These are phyloP conservation scores for Epinephelus coioides DNA, from an alignment of 2,797 vertebrate species.

Conservation along the genomic window DNA sequence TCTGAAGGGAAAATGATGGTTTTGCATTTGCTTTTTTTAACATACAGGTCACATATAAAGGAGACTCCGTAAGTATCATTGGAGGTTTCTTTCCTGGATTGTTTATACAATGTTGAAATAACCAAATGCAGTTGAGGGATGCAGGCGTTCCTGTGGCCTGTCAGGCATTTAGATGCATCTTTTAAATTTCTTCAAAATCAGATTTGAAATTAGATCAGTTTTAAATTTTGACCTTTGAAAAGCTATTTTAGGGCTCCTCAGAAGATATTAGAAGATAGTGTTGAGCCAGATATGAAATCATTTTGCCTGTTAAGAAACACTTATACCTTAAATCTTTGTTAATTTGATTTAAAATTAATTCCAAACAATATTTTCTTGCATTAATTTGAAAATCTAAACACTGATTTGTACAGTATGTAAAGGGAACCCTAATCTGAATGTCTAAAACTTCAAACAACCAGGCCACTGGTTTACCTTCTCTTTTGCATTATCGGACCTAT, in stretches of 20 bases:
- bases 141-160: neutral
- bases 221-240: neutral
- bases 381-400: neutral
- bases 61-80: neutral
- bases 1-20: conserved; percentile 29
- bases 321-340: neutral
- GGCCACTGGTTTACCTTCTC: neutral
- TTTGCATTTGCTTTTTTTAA: conserved; percentile 40
- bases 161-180: neutral
- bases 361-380: neutral
- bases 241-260: neutral
- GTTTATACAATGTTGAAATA: neutral
- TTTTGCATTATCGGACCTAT: neutral
- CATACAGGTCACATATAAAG: conserved; percentile 13
- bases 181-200: neutral
- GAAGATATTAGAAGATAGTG: neutral
- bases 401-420: neutral
- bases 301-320: neutral
- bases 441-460: neutral
- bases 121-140: neutral
- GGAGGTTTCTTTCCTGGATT: neutral
- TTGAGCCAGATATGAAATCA: neutral
- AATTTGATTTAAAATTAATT: neutral
- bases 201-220: neutral
- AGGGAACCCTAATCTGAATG: neutral